phyloP scores from a whole-genome alignment of 2,888 invertebrate species.

The Carabus problematicus region DNA sequence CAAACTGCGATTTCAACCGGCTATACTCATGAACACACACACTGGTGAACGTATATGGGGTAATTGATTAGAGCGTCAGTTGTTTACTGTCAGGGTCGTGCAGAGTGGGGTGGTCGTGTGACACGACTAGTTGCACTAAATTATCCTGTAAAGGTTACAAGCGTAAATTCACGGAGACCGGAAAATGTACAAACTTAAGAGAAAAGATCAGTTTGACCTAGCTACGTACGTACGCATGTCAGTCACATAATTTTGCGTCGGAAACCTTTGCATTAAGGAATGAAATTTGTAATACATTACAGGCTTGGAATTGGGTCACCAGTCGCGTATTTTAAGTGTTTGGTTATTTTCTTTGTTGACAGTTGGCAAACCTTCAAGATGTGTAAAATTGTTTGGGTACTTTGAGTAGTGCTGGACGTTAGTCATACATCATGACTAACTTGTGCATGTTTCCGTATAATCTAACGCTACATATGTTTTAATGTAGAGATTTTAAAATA shows the following conservation, averaged over 20 bases:
- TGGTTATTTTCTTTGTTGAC: slow-evolving; percentile 4
- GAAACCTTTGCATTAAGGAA: not conserved
- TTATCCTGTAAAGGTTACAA: slow-evolving; percentile 4
- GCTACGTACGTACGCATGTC: not conserved
- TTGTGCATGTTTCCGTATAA: too few relatives aligned
- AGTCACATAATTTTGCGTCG: not conserved
- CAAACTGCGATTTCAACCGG: not conserved
- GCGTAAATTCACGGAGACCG: not conserved
- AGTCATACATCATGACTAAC: too few relatives aligned
- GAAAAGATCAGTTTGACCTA: not conserved
- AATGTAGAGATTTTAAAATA: too few relatives aligned
- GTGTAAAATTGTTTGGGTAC: not conserved
- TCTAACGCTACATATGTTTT: too few relatives aligned
- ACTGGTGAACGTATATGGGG: not conserved
- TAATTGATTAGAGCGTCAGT: slow-evolving; percentile 27
- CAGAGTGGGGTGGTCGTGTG: not conserved
- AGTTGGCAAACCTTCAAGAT: slow-evolving; percentile 4
- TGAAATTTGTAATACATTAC: not conserved
- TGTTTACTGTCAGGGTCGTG: not conserved
- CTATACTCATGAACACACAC: not conserved
- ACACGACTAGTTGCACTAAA: not conserved
- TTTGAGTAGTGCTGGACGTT: too few relatives aligned
- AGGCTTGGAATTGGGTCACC: not conserved
- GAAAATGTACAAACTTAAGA: not conserved
- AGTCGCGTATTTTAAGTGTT: not conserved